Evolutionary conservation across 1,140 invertebrate species (phyloP), one percentile per base, ranked within the genome.

Genomic region (Neodiprion fabricii): DNA sequence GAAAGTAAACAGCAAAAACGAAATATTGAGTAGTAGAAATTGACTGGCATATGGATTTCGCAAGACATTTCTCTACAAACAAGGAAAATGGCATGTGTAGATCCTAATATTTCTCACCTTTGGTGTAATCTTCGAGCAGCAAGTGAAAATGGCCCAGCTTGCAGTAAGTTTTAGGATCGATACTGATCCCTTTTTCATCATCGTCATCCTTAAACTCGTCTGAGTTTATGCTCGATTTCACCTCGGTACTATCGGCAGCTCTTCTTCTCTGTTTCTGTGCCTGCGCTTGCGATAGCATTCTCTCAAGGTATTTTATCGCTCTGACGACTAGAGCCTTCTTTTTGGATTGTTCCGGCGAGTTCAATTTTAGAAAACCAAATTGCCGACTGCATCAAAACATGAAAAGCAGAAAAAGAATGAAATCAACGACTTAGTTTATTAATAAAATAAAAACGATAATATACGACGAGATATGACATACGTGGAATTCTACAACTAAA

Each of bases 141-240:
- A 98, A 90, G 89, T 98, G 95, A 83, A 98, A 96, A 90, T 99
- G 97, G 1, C 97, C 97, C 47, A 99, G 88, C 89, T 97, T 97
- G 81, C 96, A 97, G 84, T 95, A 98, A 11, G 96, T 96, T 85
- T 96, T 95, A 0, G 95, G 93, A 87, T 97, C 95, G 72, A 97
- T 95, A 79, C 92, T 93, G 72, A 95, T 94, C 71, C 92, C 92
- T 80, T 93, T 92, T 67, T 87, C 83, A 14, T 91, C 89, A 74
- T 89, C 88, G 76, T 89, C 87, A 78, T 86, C 82, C 83, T 91
- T 91, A 49, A 83, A 83, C 81, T 86, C 75, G 74, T 89, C 76
- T 12, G 53, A 61, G 9, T 61, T 61, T 77, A 77, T 84, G 82
- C 53, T 85, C 77, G 75, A 84, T 86, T 86, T 90, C 85, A 78